Base-by-base conservation (phyloP, 2,113 vertebrate species). In the Steatornis caripensis region DNA sequence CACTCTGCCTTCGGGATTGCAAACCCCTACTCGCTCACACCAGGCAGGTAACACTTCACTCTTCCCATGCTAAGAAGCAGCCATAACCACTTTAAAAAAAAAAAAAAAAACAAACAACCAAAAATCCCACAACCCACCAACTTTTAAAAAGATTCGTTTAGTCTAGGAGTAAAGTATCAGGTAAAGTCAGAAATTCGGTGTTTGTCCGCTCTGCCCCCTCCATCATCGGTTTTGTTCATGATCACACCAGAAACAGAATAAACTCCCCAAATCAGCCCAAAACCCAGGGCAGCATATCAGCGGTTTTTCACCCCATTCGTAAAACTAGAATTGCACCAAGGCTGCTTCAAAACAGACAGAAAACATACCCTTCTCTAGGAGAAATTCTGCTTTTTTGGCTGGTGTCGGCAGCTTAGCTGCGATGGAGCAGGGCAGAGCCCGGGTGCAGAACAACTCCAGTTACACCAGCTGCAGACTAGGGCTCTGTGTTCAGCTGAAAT, bases 401-500 rank as follows among this genome's bases (percentile, higher is more conserved):
- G 83, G 34, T 62, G 46, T 34, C 3, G 0, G 76, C 80, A 75
- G 61, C 85, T 95, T 84, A 34, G 91, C 27, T 39, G 86, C 3
- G 26, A 75, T 30, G 39, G 65, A 95, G 65, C 32, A 3, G 66
- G 80, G 90, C 84, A 94, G 57, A 87, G 75, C 69, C 76, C 1
- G 6, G 51, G 61, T 34, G 45, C 78, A 39, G 78, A 84, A 24
- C 51, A 94, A 85, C 93, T 86, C 92, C 60, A 68, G 91, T 90
- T 79, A 84, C 90, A 90, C 74, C 90, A 96, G 96, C 95, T 96
- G 97, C 93, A 89, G 94, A 97, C 74, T 76, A 72, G 96, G 66
- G 87, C 96, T 94, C 92, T 93, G 80, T 89, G 96, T 66, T 95
- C 86, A 66, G 85, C 91, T 95, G 96, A 96, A 97, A 97, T 96